Conservation (phyloP, 2,888 invertebrate species). For the Drosophila austrosaltans region DNA sequence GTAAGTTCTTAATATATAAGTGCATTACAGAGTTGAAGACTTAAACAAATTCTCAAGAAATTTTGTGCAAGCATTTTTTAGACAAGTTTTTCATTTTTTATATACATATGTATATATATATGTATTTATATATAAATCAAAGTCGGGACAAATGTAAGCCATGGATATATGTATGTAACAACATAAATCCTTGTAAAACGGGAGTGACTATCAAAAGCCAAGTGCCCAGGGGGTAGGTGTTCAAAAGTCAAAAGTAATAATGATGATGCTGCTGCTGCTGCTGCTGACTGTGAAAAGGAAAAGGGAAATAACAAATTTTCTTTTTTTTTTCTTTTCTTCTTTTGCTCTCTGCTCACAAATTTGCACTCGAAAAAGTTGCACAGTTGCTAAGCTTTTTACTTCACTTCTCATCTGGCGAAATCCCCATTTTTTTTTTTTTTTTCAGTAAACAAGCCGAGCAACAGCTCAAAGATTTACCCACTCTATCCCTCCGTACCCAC, state of each 20-base stretch:
- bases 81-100: too few relatives aligned
- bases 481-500: conserved; percentile 26
- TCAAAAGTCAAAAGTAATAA: conserved; percentile 62
- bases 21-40: not conserved
- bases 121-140: conserved; percentile 16
- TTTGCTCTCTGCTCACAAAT: conserved; percentile 49
- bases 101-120: not conserved
- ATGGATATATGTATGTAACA: not conserved
- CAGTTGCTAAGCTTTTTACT: conserved; percentile 44
- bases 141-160: not conserved
- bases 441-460: conserved; percentile 41
- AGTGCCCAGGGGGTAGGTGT: conserved; percentile 29
- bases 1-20: not conserved
- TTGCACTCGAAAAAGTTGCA: conserved; percentile 62
- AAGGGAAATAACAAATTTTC: conserved; percentile 21
- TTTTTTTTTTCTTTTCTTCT: not conserved
- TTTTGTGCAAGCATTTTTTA: conserved; percentile 4
- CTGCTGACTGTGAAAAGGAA: conserved; percentile 10
- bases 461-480: conserved; percentile 41
- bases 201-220: conserved; percentile 20
- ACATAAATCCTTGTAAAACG: conserved; percentile 14
- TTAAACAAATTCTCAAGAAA: not conserved
- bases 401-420: conserved; percentile 30
- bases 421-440: conserved; percentile 2
- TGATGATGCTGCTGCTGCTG: conserved; percentile 36